Evolutionary conservation across 2,113 vertebrate species (phyloP).

Genomic region (Shinisaurus crocodilurus): DNA sequence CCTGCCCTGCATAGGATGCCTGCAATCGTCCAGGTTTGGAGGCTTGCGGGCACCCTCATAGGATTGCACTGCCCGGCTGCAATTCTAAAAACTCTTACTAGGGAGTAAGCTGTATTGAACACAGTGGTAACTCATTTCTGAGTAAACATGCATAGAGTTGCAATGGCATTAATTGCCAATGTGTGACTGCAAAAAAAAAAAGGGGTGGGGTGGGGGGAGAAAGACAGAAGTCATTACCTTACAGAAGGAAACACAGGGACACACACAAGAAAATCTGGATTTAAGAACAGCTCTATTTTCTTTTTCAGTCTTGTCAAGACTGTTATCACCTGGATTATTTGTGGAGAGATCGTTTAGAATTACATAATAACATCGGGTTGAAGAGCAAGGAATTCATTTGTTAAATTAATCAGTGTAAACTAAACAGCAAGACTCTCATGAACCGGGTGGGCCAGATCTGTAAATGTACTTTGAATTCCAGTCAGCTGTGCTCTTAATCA

Average conservation of each 20-base stretch:
- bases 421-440: conserved; percentile 36
- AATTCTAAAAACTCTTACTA: too few species aligned
- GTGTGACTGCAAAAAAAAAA: background rate
- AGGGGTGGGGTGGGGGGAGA: conserved; percentile 5
- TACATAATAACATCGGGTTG: conserved; percentile 24
- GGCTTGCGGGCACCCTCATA: too few species aligned
- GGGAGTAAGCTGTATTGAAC: too few species aligned
- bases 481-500: conserved; percentile 67
- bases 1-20: too few species aligned
- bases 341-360: conserved; percentile 22
- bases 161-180: conserved; percentile 19
- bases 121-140: too few species aligned
- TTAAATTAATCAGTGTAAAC: conserved; percentile 68
- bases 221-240: too few species aligned
- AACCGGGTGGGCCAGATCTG: conserved; percentile 38
- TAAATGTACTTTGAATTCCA: conserved; percentile 47
- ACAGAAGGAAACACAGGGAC: background rate
- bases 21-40: too few species aligned
- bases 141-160: too few species aligned
- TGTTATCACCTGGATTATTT: conserved; percentile 49
- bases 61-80: too few species aligned
- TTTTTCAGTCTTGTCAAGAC: conserved; percentile 12
- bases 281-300: conserved; percentile 20
- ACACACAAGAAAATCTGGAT: background rate
- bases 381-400: conserved; percentile 54